These are phyloP conservation scores for Scaptomyza pallida DNA, from an alignment of 1,140 invertebrate species.

Conservation along the genomic window DNA sequence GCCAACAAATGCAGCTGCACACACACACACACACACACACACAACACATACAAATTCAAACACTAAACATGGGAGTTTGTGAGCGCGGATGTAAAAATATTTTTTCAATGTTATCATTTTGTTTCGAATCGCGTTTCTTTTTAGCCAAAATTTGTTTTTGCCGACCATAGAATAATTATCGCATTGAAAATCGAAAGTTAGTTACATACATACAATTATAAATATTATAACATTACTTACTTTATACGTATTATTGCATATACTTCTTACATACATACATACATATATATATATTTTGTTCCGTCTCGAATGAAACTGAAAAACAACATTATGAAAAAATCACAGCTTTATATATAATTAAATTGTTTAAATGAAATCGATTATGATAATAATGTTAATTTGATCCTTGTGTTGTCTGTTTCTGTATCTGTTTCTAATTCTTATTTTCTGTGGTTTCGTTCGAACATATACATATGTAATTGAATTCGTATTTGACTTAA, in stretches of 20 bases:
- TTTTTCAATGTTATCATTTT: constrained; percentile 63
- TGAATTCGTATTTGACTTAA: constrained; percentile 48
- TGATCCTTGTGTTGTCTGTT: constrained; percentile 50
- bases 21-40: constrained; percentile 35
- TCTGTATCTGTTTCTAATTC: constrained; percentile 35
- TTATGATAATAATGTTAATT: constrained; percentile 50
- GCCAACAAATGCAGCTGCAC: constrained; percentile 71
- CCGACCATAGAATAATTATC: constrained; percentile 76
- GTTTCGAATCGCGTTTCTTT: constrained; percentile 66
- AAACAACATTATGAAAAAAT: constrained; percentile 61
- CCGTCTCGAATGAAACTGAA: constrained; percentile 36
- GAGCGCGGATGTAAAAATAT: constrained; percentile 53
- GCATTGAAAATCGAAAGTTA: constrained; percentile 31
- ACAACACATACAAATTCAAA: constrained; percentile 32
- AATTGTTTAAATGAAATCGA: constrained; percentile 67
- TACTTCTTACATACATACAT: constrained; percentile 8
- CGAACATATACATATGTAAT: constrained; percentile 8
- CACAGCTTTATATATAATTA: constrained; percentile 72
- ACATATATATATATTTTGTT: constrained; percentile 42
- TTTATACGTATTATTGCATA: constrained; percentile 29
- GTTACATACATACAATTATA: constrained; percentile 7
- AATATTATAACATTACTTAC: constrained; percentile 7
- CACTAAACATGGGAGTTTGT: constrained; percentile 44
- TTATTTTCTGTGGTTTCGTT: constrained; percentile 44
- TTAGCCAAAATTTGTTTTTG: constrained; percentile 81